Conservation (phyloP, 1,140 invertebrate genomes). For the Drosophila elegans region DNA sequence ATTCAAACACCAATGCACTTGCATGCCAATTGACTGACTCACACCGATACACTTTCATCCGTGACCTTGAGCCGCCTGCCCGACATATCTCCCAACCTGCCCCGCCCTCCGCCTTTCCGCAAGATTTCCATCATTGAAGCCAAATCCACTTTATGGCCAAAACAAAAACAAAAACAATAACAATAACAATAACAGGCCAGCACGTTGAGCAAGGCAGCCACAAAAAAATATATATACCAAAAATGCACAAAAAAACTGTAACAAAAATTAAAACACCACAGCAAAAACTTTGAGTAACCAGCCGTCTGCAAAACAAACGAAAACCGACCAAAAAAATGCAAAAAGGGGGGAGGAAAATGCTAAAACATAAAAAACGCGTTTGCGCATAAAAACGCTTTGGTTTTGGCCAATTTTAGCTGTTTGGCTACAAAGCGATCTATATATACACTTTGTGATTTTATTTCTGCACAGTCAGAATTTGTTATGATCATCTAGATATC, state of each 20-base stretch:
- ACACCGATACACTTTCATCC: slow-evolving; percentile 75
- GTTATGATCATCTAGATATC: neutral
- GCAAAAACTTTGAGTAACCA: slow-evolving; percentile 54
- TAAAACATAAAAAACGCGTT: slow-evolving; percentile 81
- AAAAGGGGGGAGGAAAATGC: slow-evolving; percentile 56
- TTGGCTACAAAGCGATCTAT: slow-evolving; percentile 37
- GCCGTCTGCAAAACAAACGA: slow-evolving; percentile 30
- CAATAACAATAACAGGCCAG: slow-evolving; percentile 31
- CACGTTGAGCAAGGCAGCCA: slow-evolving; percentile 66
- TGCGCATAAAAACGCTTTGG: slow-evolving; percentile 63
- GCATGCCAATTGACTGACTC: slow-evolving; percentile 43
- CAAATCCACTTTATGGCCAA: slow-evolving; percentile 75
- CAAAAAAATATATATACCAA: slow-evolving; percentile 15
- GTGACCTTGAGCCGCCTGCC: slow-evolving; percentile 74
- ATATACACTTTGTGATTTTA: slow-evolving; percentile 15
- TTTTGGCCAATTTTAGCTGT: slow-evolving; percentile 75
- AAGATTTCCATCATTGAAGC: slow-evolving; percentile 74
- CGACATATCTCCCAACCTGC: slow-evolving; percentile 50
- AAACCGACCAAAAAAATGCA: slow-evolving; percentile 23
- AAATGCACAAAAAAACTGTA: slow-evolving; percentile 42
- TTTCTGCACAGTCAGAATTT: slow-evolving; percentile 2
- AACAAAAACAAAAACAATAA: slow-evolving; percentile 42
- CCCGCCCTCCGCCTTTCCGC: slow-evolving; percentile 19
- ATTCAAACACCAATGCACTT: slow-evolving; percentile 33
- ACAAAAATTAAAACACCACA: slow-evolving; percentile 60